A percentile compares a stretch with the other conserved stretches of the same genome.
Conservation (phyloP, 2,797 vertebrate genomes). For the Okamejei kenojei region DNA sequence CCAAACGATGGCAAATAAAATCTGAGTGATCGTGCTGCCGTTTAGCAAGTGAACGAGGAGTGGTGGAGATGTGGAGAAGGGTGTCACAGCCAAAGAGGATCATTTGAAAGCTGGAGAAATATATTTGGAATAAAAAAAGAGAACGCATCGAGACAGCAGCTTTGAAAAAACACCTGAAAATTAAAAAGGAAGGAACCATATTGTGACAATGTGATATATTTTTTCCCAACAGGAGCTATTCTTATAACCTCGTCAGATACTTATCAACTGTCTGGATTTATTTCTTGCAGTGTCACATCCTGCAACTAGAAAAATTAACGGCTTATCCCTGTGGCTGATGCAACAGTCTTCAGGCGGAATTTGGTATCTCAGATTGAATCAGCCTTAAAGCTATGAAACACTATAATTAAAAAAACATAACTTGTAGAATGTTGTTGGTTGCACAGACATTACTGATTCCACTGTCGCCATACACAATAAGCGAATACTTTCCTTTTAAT, state of each 20-base stretch:
- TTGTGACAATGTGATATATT: not conserved
- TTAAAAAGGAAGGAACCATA: not conserved
- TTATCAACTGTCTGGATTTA: slow-evolving; percentile 6
- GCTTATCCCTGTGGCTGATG: slow-evolving; percentile 1
- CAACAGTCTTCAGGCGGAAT: not conserved
- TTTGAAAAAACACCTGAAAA: not conserved
- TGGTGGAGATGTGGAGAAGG: not conserved
- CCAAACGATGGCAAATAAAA: not conserved
- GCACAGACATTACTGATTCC: not conserved
- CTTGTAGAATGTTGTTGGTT: slow-evolving; percentile 10
- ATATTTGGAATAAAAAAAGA: not conserved
- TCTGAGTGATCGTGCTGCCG: not conserved
- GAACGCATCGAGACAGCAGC: not conserved
- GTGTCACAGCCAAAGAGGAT: no score
- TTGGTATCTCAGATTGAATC: not conserved
- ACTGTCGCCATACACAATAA: not conserved
- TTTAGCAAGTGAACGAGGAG: not conserved
- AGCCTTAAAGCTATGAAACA: not conserved
- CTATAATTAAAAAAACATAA: not conserved
- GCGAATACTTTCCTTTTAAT: slow-evolving; percentile 5
- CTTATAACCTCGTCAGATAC: not conserved
- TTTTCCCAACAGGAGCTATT: not conserved
- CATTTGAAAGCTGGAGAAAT: not conserved
- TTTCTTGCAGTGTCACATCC: not conserved
- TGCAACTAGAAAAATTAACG: not conserved